Evolutionary conservation across 2,113 vertebrate genomes (phyloP).

Genomic region (Morone saxatilis): DNA sequence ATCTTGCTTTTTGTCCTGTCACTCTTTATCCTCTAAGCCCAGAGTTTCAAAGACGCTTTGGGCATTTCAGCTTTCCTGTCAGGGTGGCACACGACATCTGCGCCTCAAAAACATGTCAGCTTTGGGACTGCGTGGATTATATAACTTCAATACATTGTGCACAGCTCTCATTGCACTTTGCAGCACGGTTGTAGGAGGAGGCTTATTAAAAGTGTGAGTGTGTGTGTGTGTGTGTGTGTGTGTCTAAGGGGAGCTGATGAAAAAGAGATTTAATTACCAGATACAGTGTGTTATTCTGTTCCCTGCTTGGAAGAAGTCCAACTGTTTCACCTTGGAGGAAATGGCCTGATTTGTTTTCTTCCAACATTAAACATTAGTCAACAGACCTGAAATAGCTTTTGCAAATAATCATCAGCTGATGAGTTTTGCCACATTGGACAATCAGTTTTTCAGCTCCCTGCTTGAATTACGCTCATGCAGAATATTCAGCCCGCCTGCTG

Average conservation of each 20-base stretch:
- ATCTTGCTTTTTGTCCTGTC: conserved; percentile 22
- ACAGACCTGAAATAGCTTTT: conserved; percentile 41
- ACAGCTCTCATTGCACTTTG: neutral
- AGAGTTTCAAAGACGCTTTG: neutral
- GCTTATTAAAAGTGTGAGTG: conserved; percentile 30
- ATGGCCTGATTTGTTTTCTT: conserved; percentile 34
- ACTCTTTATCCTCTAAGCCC: conserved; percentile 19
- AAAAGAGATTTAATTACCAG: conserved; percentile 63
- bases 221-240: neutral
- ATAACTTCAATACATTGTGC: conserved; percentile 10
- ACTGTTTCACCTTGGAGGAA: conserved; percentile 43
- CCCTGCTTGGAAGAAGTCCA: conserved; percentile 37
- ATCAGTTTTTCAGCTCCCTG: conserved; percentile 9
- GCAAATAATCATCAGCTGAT: conserved; percentile 34
- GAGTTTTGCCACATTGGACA: neutral
- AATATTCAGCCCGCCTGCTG: conserved; percentile 7
- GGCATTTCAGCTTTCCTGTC: conserved; percentile 34
- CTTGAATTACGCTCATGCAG: neutral
- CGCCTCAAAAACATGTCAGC: conserved; percentile 37
- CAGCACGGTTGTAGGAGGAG: conserved; percentile 14
- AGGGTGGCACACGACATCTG: conserved; percentile 11
- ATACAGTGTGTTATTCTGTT: conserved; percentile 37
- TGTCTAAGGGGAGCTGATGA: conserved; percentile 32
- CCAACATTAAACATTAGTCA: conserved; percentile 45
- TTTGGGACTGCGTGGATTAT: conserved; percentile 17